A percentile compares a stretch with the other conserved stretches of the same genome.
Evolutionary conservation across 2,797 vertebrate genomes (phyloP).

Genomic region (Apogon talboti): DNA sequence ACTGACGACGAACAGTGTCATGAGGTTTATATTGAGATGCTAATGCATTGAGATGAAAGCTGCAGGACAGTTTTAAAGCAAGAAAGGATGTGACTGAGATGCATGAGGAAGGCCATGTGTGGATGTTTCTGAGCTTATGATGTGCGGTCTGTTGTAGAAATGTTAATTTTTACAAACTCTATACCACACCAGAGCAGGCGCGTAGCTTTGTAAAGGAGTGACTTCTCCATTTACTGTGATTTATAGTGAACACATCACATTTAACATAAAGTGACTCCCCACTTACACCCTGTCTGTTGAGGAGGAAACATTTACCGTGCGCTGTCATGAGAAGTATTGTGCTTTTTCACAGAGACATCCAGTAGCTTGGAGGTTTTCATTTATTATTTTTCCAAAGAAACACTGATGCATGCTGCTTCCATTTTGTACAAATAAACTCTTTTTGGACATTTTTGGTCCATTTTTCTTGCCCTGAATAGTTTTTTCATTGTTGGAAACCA

Average conservation of each 20-base stretch:
- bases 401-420: background rate
- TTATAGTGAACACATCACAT: background rate
- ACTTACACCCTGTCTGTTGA: background rate
- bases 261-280: conserved; percentile 11
- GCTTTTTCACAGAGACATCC: background rate
- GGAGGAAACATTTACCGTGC: background rate
- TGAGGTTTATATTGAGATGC: conserved; percentile 19
- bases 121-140: background rate
- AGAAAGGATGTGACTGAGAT: background rate
- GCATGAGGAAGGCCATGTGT: background rate
- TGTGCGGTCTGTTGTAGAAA: background rate
- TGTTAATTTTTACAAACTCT: background rate
- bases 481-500: background rate
- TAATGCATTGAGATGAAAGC: conserved; percentile 39
- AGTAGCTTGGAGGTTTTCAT: background rate
- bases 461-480: too few species aligned
- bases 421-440: background rate
- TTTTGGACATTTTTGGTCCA: too few species aligned
- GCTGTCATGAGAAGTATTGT: background rate
- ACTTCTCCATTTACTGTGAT: background rate
- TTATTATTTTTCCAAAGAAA: background rate
- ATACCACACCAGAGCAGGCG: background rate
- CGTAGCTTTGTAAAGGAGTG: background rate
- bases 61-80: conserved; percentile 1
- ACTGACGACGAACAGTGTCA: background rate